Conservation (phyloP, 1,140 invertebrate genomes). For the Neuroterus valhalla region DNA sequence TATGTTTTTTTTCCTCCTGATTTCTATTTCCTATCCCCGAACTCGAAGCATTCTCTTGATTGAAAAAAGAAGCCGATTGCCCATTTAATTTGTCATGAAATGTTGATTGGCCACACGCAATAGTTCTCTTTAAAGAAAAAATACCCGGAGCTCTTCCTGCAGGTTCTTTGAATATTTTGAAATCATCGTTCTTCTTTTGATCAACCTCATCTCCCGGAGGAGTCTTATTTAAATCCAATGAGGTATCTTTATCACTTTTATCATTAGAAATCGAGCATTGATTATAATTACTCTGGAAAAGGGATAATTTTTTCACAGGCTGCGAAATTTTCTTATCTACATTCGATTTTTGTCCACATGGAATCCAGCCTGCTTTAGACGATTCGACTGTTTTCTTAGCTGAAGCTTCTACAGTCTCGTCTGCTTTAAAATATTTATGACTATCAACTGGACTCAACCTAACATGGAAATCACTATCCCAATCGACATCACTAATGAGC, state of each 20-base stretch:
- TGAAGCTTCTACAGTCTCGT: too few relatives aligned
- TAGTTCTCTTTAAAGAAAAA: constrained; percentile 14
- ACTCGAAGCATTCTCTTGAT: constrained; percentile 31
- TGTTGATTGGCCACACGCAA: neutral
- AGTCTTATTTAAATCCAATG: neutral
- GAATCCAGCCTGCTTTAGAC: too few relatives aligned
- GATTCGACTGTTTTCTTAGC: too few relatives aligned
- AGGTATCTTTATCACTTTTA: neutral
- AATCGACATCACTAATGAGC: constrained; percentile 31
- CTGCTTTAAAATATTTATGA: constrained; percentile 1
- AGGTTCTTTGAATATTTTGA: constrained; percentile 43
- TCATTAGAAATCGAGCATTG: neutral
- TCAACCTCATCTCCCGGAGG: neutral
- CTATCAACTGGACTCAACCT: neutral
- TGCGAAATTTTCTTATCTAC: neutral
- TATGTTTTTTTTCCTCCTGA: constrained; percentile 25
- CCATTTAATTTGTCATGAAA: constrained; percentile 13
- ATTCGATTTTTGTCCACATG: constrained; percentile 26
- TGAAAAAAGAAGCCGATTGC: neutral
- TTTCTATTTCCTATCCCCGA: constrained; percentile 2
- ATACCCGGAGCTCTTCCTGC: constrained; percentile 16
- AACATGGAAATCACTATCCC: constrained; percentile 38
- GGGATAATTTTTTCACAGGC: neutral
- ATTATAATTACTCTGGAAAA: neutral
- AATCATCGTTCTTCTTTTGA: constrained; percentile 5